Percentiles rank a stretch among this genome's conserved stretches.
These are phyloP conservation scores for Neodontobutis hainanensis DNA, from an alignment of 2,113 vertebrate genomes.

Conservation along the genomic window DNA sequence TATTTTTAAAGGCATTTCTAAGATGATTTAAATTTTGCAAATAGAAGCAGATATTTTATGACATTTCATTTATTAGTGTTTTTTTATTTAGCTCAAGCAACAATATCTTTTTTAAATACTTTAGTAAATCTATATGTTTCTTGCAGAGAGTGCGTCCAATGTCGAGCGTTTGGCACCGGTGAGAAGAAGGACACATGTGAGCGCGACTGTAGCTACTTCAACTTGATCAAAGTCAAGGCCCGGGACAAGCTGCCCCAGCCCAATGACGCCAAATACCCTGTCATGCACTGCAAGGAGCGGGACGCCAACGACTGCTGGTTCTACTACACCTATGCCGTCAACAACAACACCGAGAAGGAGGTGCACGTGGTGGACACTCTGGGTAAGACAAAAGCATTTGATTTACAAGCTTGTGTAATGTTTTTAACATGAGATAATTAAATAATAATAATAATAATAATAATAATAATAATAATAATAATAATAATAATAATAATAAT, in stretches of 20 bases:
- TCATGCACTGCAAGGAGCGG: constrained; percentile 93
- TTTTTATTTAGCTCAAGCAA: too few relatives aligned
- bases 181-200: constrained; percentile 89
- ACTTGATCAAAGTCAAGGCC: constrained; percentile 82
- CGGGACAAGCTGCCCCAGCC: constrained; percentile 89
- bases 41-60: too few relatives aligned
- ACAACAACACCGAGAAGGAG: constrained; percentile 82
- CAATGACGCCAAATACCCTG: constrained; percentile 78
- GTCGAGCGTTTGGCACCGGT: constrained; percentile 89
- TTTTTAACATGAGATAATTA: too few relatives aligned
- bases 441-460: too few relatives aligned
- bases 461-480: too few relatives aligned
- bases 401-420: too few relatives aligned
- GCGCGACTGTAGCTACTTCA: constrained; percentile 84
- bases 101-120: not conserved
- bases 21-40: too few relatives aligned
- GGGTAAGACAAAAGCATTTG: constrained; percentile 73
- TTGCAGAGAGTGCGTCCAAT: constrained; percentile 92
- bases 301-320: constrained; percentile 98
- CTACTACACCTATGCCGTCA: constrained; percentile 93
- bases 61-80: too few relatives aligned
- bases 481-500: too few relatives aligned
- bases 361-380: constrained; percentile 86
- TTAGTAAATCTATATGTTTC: not conserved
- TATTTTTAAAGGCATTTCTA: too few relatives aligned